Conservation (phyloP, 2,113 vertebrate species). For the Sclerurus mexicanus region DNA sequence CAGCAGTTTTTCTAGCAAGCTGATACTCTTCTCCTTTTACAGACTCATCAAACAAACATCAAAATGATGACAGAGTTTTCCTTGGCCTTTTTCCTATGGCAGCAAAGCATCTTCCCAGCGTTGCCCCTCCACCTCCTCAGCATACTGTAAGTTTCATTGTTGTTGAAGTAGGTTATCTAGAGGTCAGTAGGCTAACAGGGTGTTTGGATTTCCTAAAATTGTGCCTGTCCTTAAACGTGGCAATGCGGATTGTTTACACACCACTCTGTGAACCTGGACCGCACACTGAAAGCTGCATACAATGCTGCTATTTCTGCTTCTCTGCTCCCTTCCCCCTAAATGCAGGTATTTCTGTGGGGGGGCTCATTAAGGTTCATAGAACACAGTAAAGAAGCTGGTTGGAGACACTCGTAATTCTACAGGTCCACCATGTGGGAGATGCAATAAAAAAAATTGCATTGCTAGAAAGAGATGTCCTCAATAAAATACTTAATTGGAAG, state of each 20-base stretch:
- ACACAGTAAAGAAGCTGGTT: slow-evolving; percentile 7
- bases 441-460: background rate
- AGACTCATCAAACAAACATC: background rate
- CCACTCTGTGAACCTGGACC: background rate
- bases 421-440: background rate
- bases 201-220: slow-evolving; percentile 89
- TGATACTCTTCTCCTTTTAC: slow-evolving; percentile 12
- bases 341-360: background rate
- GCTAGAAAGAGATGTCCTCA: slow-evolving; percentile 36
- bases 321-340: background rate
- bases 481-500: slow-evolving; percentile 49
- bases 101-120: background rate
- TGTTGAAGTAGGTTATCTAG: slow-evolving; percentile 68
- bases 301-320: slow-evolving; percentile 62
- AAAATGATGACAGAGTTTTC: slow-evolving; percentile 13
- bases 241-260: slow-evolving; percentile 55
- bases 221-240: slow-evolving; percentile 70
- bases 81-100: slow-evolving; percentile 38
- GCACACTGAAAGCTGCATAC: background rate
- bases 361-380: slow-evolving; percentile 36
- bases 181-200: slow-evolving; percentile 77
- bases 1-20: background rate
- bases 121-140: background rate
- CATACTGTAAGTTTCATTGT: slow-evolving; percentile 71
- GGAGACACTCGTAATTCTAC: slow-evolving; percentile 34